Evolutionary conservation across 2,113 vertebrate species (phyloP).

Genomic region (Pterocles burchelli): DNA sequence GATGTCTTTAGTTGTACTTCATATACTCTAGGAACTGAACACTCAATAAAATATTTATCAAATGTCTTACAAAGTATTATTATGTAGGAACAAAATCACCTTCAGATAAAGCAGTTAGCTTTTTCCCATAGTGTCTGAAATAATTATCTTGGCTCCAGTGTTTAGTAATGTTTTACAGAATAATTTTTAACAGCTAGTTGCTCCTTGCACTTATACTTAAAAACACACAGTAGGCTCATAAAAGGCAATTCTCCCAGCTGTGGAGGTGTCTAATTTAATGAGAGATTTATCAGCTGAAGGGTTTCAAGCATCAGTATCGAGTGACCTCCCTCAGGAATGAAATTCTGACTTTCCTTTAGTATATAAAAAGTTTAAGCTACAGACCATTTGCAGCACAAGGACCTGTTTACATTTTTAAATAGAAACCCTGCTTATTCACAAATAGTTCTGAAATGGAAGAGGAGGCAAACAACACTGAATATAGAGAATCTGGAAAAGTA

Average conservation of each 20-base stretch:
- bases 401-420: neutral
- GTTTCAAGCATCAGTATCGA: neutral
- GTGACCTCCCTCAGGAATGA: neutral
- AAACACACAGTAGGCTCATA: neutral
- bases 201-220: conserved; percentile 4
- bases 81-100: neutral
- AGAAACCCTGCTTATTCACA: neutral
- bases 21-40: neutral
- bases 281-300: conserved; percentile 20
- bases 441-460: neutral
- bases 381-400: neutral
- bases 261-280: conserved; percentile 47
- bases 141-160: neutral
- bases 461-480: neutral
- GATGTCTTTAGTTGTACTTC: neutral
- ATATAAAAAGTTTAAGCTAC: neutral
- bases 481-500: neutral
- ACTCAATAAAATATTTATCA: conserved; percentile 3
- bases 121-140: neutral
- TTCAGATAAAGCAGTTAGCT: neutral
- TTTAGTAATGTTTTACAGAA: conserved; percentile 24
- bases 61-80: neutral
- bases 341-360: neutral
- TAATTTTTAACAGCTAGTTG: conserved; percentile 38
- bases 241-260: conserved; percentile 20